Percentiles rank a stretch among this genome's conserved stretches.
phyloP scores from a whole-genome alignment of 2,888 invertebrate species.

The Tiliacea citrago region DNA sequence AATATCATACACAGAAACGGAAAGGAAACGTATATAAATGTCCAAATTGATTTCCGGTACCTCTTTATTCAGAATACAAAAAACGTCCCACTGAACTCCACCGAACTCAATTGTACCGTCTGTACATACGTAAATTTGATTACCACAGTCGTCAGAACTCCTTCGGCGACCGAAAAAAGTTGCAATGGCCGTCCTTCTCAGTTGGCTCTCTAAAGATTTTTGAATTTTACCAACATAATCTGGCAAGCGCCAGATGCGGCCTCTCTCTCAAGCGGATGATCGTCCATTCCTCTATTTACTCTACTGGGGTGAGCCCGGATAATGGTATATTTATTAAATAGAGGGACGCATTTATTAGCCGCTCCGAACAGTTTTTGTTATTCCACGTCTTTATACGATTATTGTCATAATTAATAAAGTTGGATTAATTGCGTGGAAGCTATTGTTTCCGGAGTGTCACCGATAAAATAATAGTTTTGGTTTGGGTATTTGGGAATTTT shows the following conservation, averaged over 20 bases:
- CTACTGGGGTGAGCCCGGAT: slow-evolving; percentile 72
- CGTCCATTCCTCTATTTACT: slow-evolving; percentile 82
- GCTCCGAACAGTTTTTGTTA: slow-evolving; percentile 66
- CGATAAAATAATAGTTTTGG: slow-evolving; percentile 38
- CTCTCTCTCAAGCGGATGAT: slow-evolving; percentile 80
- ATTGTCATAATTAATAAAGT: slow-evolving; percentile 66
- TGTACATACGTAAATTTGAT: slow-evolving; percentile 75
- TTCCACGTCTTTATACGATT: slow-evolving; percentile 60
- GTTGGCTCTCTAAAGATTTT: slow-evolving; percentile 85
- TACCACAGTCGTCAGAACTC: slow-evolving; percentile 69
- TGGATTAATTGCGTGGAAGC: slow-evolving; percentile 60
- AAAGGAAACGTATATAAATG: slow-evolving; percentile 48
- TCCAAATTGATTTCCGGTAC: slow-evolving; percentile 55
- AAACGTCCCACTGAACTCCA: slow-evolving; percentile 56
- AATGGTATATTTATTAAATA: slow-evolving; percentile 83
- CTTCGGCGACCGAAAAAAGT: slow-evolving; percentile 74
- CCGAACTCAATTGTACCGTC: slow-evolving; percentile 64
- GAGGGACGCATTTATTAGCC: slow-evolving; percentile 72
- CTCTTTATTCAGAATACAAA: slow-evolving; percentile 68
- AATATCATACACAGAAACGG: slow-evolving; percentile 52
- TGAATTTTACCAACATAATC: slow-evolving; percentile 87
- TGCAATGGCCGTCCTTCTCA: slow-evolving; percentile 78
- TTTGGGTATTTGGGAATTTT: slow-evolving; percentile 21
- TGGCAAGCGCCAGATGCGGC: slow-evolving; percentile 83
- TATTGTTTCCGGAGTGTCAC: slow-evolving; percentile 46